These are phyloP conservation scores for Drosophila lutescens DNA, from an alignment of 2,888 invertebrate species.

Conservation along the genomic window DNA sequence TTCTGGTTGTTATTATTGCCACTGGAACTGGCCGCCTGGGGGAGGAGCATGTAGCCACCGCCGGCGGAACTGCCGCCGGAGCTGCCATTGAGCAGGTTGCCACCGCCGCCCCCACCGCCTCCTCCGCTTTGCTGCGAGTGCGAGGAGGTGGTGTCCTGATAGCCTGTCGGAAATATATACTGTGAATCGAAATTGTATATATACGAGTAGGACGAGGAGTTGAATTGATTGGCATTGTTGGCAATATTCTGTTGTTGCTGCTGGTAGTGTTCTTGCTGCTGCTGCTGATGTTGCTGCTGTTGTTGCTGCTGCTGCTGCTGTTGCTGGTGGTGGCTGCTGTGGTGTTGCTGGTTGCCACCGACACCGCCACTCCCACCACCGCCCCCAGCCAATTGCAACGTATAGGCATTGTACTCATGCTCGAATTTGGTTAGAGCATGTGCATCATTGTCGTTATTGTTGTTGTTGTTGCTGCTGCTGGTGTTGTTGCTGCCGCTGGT, in stretches of 20 bases:
- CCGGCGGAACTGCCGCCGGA: conserved; percentile 83
- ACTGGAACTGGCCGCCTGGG: conserved; percentile 77
- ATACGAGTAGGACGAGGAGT: conserved; percentile 83
- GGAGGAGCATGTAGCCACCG: conserved; percentile 67
- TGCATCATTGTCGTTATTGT: conserved; percentile 71
- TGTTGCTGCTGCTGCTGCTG: conserved; percentile 71
- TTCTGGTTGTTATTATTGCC: conserved; percentile 60
- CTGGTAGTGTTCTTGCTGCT: conserved; percentile 80
- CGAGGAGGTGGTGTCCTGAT: conserved; percentile 84
- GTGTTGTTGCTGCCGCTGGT: conserved; percentile 40
- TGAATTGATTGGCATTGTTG: conserved; percentile 82
- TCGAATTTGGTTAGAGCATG: conserved; percentile 66
- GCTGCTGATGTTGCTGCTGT: conserved; percentile 77
- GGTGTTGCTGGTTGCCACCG: conserved; percentile 58
- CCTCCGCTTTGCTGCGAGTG: conserved; percentile 84
- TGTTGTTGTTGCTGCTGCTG: conserved; percentile 60
- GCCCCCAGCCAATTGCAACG: conserved; percentile 71
- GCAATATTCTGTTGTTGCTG: conserved; percentile 83
- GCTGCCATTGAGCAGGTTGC: conserved; percentile 88
- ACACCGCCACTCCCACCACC: conserved; percentile 36
- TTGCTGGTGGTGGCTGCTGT: conserved; percentile 77
- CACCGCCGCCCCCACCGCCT: conserved; percentile 83
- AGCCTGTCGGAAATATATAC: conserved; percentile 85
- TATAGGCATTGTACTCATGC: conserved; percentile 77
- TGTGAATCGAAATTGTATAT: conserved; percentile 86